These are phyloP conservation scores for Psococerastis gibbosa DNA, from an alignment of 2,888 invertebrate genomes.

Conservation along the genomic window DNA sequence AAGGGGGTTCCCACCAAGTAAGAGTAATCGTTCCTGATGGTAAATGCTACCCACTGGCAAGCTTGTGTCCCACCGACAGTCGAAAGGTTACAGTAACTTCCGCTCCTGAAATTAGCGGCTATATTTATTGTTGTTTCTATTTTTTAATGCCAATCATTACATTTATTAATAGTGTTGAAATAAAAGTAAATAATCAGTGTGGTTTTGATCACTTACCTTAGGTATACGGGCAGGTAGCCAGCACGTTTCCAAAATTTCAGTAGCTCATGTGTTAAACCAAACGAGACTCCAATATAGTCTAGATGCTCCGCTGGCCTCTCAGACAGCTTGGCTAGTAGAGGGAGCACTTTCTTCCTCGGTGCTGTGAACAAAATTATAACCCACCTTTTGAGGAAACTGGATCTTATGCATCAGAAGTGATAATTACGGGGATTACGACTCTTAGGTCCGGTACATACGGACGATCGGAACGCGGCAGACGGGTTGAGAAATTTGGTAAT, in stretches of 20 bases:
- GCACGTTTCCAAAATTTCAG: conserved; percentile 82
- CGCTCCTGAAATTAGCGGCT: too few species aligned
- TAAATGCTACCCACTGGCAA: too few species aligned
- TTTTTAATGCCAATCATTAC: too few species aligned
- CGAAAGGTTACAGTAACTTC: too few species aligned
- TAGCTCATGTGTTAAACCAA: conserved; percentile 71
- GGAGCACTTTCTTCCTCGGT: conserved; percentile 70
- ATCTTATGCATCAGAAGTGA: conserved; percentile 1
- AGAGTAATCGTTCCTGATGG: too few species aligned
- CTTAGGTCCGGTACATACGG: too few species aligned
- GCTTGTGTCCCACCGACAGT: too few species aligned
- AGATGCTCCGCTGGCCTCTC: conserved; percentile 71
- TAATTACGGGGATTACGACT: too few species aligned
- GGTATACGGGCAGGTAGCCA: conserved; percentile 74
- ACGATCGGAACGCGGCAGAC: too few species aligned
- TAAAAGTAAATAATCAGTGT: neutral
- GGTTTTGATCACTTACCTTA: conserved; percentile 35
- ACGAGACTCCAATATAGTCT: conserved; percentile 90
- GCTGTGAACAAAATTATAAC: conserved; percentile 18
- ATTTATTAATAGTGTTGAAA: neutral
- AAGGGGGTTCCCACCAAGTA: too few species aligned
- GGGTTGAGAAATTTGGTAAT: too few species aligned
- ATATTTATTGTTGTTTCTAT: too few species aligned
- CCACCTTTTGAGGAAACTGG: neutral
- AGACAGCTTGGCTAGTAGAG: conserved; percentile 64